These are phyloP conservation scores for Cyrtorhinus lividipennis DNA, from an alignment of 1,140 invertebrate species.

Conservation along the genomic window DNA sequence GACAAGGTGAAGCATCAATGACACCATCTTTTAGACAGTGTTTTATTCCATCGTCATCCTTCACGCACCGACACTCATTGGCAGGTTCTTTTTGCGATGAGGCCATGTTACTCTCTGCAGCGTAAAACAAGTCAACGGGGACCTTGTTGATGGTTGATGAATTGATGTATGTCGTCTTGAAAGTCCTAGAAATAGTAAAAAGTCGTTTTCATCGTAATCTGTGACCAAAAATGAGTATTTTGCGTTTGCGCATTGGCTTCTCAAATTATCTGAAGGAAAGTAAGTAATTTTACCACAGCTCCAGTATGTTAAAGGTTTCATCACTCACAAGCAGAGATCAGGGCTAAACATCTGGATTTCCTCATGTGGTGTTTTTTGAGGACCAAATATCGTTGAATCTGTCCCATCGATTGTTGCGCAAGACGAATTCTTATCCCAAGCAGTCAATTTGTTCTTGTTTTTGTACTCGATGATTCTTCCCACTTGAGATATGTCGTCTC, in stretches of 20 bases:
- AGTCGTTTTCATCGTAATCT: slow-evolving; percentile 77
- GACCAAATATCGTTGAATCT: slow-evolving; percentile 32
- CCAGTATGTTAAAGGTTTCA: too few species aligned
- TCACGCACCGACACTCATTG: slow-evolving; percentile 4
- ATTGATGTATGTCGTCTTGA: background rate
- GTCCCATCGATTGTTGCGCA: slow-evolving; percentile 29
- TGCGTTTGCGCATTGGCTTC: too few species aligned
- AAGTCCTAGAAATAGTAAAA: slow-evolving; percentile 48
- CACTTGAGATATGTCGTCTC: slow-evolving; percentile 25
- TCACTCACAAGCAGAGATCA: slow-evolving; percentile 25
- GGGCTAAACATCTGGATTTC: slow-evolving; percentile 18
- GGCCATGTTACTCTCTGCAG: background rate
- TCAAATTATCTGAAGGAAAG: too few species aligned
- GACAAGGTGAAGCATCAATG: slow-evolving; percentile 6
- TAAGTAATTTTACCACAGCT: too few species aligned
- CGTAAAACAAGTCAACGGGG: background rate
- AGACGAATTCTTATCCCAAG: slow-evolving; percentile 25
- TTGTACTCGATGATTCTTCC: slow-evolving; percentile 29
- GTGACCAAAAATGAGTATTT: slow-evolving; percentile 84
- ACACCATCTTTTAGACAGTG: slow-evolving; percentile 5
- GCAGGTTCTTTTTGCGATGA: background rate
- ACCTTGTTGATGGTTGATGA: background rate
- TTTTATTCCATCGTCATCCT: background rate
- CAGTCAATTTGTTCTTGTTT: slow-evolving; percentile 25
- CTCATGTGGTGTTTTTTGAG: slow-evolving; percentile 26